These are phyloP conservation scores for Torymus tubicola DNA, from an alignment of 2,888 invertebrate genomes.

Conservation along the genomic window DNA sequence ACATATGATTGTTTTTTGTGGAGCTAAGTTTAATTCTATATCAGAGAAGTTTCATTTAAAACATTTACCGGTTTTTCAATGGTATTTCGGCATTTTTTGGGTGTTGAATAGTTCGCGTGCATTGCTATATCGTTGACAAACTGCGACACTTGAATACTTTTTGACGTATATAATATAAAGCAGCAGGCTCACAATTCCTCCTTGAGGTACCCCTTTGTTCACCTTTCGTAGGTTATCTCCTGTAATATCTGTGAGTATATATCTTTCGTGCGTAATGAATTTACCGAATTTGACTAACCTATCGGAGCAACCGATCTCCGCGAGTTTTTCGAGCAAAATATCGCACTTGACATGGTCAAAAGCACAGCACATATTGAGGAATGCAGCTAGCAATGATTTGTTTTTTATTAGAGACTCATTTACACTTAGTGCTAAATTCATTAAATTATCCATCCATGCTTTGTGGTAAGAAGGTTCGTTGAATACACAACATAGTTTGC, in stretches of 20 bases:
- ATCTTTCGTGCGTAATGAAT: neutral
- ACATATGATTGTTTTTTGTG: too few species aligned
- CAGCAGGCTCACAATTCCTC: neutral
- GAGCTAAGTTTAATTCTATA: too few species aligned
- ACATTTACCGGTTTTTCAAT: too few species aligned
- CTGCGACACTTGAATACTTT: neutral
- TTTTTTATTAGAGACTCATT: neutral
- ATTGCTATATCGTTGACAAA: too few species aligned
- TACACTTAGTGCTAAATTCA: neutral
- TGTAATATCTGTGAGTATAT: neutral
- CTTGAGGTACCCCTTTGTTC: neutral
- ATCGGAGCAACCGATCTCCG: neutral
- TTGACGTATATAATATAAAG: slow-evolving; percentile 8
- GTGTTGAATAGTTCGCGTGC: too few species aligned
- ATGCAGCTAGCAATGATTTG: neutral
- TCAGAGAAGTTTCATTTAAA: too few species aligned
- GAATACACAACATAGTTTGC: too few species aligned
- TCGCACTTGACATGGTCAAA: too few species aligned
- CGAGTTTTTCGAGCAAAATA: neutral
- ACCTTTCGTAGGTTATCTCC: neutral
- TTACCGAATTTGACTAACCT: neutral
- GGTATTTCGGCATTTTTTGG: too few species aligned
- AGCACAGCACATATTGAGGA: neutral
- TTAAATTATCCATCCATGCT: neutral
- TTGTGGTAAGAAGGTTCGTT: too few species aligned